Conservation (phyloP, 2,113 vertebrate species). For the Lontra canadensis region DNA sequence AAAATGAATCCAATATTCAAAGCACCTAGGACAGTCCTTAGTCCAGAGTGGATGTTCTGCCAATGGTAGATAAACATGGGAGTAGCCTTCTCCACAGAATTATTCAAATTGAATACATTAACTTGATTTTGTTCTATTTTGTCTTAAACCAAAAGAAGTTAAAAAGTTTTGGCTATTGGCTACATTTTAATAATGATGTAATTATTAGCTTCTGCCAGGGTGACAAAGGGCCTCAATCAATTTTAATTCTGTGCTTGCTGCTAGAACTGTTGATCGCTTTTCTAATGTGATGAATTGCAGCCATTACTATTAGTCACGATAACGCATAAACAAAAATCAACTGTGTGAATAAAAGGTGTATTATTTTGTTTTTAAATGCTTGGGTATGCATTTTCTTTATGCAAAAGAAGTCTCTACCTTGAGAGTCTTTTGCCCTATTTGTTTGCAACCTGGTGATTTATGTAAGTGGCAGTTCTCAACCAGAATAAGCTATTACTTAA, state of each 20-base stretch:
- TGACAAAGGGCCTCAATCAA: slow-evolving; percentile 10
- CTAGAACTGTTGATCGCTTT: slow-evolving; percentile 55
- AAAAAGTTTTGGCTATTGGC: slow-evolving; percentile 5
- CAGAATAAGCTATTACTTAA: background rate
- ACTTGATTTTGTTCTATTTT: slow-evolving; percentile 9
- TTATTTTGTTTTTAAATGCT: slow-evolving; percentile 44
- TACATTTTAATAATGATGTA: slow-evolving; percentile 27
- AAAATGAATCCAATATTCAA: background rate
- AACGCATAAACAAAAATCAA: slow-evolving; percentile 56
- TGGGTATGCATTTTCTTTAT: background rate
- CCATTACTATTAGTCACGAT: slow-evolving; percentile 41
- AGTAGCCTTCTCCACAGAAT: background rate
- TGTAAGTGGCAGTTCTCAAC: background rate
- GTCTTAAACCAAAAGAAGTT: slow-evolving; percentile 45
- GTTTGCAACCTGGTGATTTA: background rate
- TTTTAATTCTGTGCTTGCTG: slow-evolving; percentile 63
- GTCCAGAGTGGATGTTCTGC: background rate
- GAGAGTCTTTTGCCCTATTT: background rate
- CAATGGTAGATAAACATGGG: background rate
- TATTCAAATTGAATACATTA: background rate
- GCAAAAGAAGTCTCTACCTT: background rate
- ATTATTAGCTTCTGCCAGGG: slow-evolving; percentile 51
- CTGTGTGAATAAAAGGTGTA: background rate
- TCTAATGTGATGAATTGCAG: slow-evolving; percentile 54
- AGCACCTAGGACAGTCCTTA: background rate